Evolutionary conservation across 2,797 vertebrate genomes (phyloP).

Genomic region (Gymnothorax javanicus): DNA sequence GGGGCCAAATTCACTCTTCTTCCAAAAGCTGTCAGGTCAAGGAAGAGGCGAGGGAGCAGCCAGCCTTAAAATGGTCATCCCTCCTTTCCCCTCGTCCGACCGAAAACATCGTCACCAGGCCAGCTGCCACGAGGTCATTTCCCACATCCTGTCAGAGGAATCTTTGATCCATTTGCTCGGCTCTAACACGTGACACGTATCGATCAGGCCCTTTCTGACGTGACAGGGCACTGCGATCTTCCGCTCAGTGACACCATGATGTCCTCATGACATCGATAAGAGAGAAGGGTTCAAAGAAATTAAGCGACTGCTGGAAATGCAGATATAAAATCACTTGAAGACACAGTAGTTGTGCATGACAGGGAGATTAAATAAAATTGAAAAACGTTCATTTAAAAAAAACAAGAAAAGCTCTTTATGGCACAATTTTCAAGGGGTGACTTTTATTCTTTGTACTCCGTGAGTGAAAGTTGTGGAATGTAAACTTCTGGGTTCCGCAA

Average conservation of each 20-base stretch:
- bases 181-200: constrained; percentile 95
- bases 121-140: constrained; percentile 93
- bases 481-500: not conserved
- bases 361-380: constrained; percentile 87
- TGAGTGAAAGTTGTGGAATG: too few species aligned
- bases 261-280: constrained; percentile 78
- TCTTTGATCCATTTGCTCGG: constrained; percentile 91
- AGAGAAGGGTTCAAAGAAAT: not conserved
- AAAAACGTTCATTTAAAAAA: constrained; percentile 74
- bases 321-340: constrained; percentile 84
- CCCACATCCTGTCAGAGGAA: constrained; percentile 89
- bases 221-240: constrained; percentile 80
- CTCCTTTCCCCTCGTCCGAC: constrained; percentile 94
- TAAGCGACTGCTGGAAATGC: constrained; percentile 64
- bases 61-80: constrained; percentile 92
- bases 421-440: not conserved
- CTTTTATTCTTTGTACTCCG: too few species aligned
- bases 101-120: constrained; percentile 84
- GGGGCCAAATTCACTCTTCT: constrained; percentile 81
- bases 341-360: constrained; percentile 82
- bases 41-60: constrained; percentile 94
- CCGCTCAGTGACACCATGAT: constrained; percentile 75
- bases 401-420: constrained; percentile 66
- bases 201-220: constrained; percentile 85
- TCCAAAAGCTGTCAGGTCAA: constrained; percentile 92